Conservation (phyloP, 2,888 invertebrate genomes). For the Morinoia aosen region DNA sequence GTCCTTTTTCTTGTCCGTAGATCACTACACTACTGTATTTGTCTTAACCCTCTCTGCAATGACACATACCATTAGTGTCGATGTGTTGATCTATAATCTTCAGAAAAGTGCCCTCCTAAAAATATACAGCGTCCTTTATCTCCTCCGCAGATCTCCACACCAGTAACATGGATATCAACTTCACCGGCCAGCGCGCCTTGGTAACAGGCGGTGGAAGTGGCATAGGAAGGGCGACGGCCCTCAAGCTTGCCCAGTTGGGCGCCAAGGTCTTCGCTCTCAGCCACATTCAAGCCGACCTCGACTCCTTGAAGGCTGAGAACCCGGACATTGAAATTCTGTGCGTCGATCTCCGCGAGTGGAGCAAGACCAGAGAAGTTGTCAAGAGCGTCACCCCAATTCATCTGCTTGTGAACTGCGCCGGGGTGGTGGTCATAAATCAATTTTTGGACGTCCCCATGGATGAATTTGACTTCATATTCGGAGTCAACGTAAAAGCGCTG, state of each 20-base stretch:
- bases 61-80: too few species aligned
- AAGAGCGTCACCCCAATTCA: conserved; percentile 80
- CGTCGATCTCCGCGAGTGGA: conserved; percentile 84
- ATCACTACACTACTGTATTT: too few species aligned
- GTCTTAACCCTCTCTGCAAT: too few species aligned
- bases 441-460: conserved; percentile 80
- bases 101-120: too few species aligned
- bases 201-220: conserved; percentile 92
- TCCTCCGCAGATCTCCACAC: too few species aligned
- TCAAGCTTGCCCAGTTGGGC: conserved; percentile 67
- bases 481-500: conserved; percentile 87
- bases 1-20: too few species aligned
- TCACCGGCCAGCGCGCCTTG: conserved; percentile 71
- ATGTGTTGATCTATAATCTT: too few species aligned
- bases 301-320: conserved; percentile 69
- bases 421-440: conserved; percentile 79
- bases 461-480: conserved; percentile 78
- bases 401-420: conserved; percentile 92
- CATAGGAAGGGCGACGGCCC: conserved; percentile 72
- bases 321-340: conserved; percentile 72
- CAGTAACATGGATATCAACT: conserved; percentile 71
- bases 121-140: too few species aligned
- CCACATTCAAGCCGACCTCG: conserved; percentile 70
- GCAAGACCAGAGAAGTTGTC: conserved; percentile 78
- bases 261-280: conserved; percentile 70